Evolutionary conservation across 2,797 vertebrate species (phyloP), one percentile per base, ranked within the genome.

Genomic region (Rhynchotus rufescens): DNA sequence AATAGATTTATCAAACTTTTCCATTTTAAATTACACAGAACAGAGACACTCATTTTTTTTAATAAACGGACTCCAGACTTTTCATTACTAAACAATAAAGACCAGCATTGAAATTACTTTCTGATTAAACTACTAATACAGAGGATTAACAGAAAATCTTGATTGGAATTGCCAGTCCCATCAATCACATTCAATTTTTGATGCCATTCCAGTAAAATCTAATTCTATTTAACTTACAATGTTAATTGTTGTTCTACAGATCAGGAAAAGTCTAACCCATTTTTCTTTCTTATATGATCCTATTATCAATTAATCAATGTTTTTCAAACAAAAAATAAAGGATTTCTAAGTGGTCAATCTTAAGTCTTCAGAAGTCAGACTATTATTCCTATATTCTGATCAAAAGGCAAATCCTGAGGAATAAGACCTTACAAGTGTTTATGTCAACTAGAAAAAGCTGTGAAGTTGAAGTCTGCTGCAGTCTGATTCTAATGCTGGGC

Each of bases 71-170:
- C 15, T 86, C 49, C 74, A 78, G 32, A 68, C 38, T n/a, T 51
- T 88, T 89, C 4, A 30, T 72, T 84, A 15, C 12, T 82, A 86
- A 88, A 60, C 19, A 94, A 61, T 51, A 86, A 77, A 91, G 44
- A 74, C 83, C 57, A 91, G 32, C 17, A 75, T 65, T 74, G 77
- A 62, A 88, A 84, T 62, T 69, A 34, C 57, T 79, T 92, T 94
- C 66, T 94, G 60, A 72, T 92, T 96, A 83, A 95, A 93, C 61
- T n/a, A 85, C 8, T 94, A 93, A 84, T 92, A 59, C 62, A 68
- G 64, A 42, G 92, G 47, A 38, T 86, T 96, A 96, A 95, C 57
- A 91, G 75, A 95, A 93, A 66, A 84, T 66, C 73, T 91, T 93
- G 56, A 96, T 78, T 94, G 47, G 49, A 95, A 91, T 92, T 95